Evolutionary conservation across 2,797 vertebrate genomes (phyloP), one percentile per base, ranked within the genome.

Genomic region (Xenopus petersii): DNA sequence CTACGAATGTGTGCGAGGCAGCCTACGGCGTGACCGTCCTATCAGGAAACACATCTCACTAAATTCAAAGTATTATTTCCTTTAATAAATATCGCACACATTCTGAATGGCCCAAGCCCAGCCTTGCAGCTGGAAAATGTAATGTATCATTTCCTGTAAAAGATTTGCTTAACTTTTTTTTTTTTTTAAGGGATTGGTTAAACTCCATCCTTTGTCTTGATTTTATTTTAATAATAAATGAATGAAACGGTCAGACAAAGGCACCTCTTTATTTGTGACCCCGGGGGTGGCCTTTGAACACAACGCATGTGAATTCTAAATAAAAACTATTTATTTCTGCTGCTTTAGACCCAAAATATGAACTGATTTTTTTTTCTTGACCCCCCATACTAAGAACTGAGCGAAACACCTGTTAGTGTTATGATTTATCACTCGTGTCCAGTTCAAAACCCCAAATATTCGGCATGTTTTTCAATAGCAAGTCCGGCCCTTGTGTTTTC

Each of bases 341-440:
- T n/a, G 15, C 13, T 71, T 46, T 65, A 11, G 21, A 2, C 11
- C 36, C 74, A 30, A 70, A 65, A 64, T 9, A 15, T 70, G n/a
- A 70, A 47, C 36, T 15, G 36, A 51, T 15, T n/a, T 46, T 21
- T 21, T 67, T 70, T 70, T 58, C 15, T 42, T 64, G 46, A 55
- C 65, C 64, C 60, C 48, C 58, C 24, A n/a, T 26, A 33, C 46
- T 68, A 61, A 66, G 76, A 61, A 47, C 17, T 47, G 48, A 60
- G 42, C 60, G 67, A 81, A 86, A 84, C 87, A 88, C 86, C 86
- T 87, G 87, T 81, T 9, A 17, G 71, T 67, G 66, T 0, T 67
- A 73, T 1, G 70, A 76, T 81, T 74, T 55, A 5, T 78, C 59
- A 66, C 83, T 81, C 75, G 33, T 66, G 79, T 8, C 74, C 65